phyloP scores from a whole-genome alignment of 2,888 invertebrate genomes.

The Morpho achilles region DNA sequence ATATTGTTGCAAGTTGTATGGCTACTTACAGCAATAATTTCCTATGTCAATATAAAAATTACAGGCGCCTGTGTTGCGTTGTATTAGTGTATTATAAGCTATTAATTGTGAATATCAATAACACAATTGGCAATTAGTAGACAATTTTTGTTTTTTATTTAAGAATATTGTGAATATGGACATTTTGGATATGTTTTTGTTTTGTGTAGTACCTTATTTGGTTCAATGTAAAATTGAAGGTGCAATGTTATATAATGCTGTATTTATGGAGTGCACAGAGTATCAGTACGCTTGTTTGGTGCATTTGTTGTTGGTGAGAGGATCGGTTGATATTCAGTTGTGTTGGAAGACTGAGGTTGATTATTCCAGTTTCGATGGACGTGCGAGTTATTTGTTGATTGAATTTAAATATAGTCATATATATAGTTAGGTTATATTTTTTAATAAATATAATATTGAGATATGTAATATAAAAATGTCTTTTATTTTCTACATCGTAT shows the following conservation, averaged over 20 bases:
- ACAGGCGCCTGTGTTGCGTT: too few species aligned
- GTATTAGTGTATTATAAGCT: too few species aligned
- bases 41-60: too few species aligned
- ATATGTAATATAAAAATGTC: slow-evolving; percentile 68
- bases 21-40: too few species aligned
- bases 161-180: slow-evolving; percentile 38
- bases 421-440: slow-evolving; percentile 80
- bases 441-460: slow-evolving; percentile 80
- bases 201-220: slow-evolving; percentile 59
- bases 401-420: slow-evolving; percentile 78
- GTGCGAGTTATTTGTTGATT: slow-evolving; percentile 78
- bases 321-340: slow-evolving; percentile 65
- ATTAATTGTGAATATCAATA: neutral
- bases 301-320: slow-evolving; percentile 51
- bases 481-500: slow-evolving; percentile 40
- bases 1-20: too few species aligned
- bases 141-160: slow-evolving; percentile 1
- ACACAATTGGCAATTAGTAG: neutral
- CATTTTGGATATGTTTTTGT: slow-evolving; percentile 60
- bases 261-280: slow-evolving; percentile 42
- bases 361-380: slow-evolving; percentile 75
- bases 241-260: slow-evolving; percentile 72
- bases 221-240: slow-evolving; percentile 61
- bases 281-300: slow-evolving; percentile 45
- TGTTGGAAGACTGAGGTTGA: slow-evolving; percentile 78